A percentile compares a stretch with the other conserved stretches of the same genome.
phyloP scores from a whole-genome alignment of 2,888 invertebrate genomes.

The Lasioglossum malachurum region DNA sequence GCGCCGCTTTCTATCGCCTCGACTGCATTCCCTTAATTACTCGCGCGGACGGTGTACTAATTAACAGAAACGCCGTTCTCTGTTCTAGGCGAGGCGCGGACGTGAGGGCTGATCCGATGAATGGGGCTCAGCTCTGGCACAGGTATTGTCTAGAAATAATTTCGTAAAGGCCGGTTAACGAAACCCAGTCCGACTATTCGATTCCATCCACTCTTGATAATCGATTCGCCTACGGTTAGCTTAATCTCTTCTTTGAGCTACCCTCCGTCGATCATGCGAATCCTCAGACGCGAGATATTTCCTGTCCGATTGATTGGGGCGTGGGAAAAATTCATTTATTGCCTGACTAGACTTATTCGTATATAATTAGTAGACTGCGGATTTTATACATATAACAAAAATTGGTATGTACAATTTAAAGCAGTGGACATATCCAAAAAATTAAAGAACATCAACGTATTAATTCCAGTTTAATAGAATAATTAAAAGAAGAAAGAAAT shows the following conservation, averaged over 20 bases:
- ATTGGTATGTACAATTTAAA: no score
- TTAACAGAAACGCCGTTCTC: conserved; percentile 62
- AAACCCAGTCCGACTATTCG: not conserved
- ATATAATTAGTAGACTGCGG: no score
- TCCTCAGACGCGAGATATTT: not conserved
- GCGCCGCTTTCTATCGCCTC: conserved; percentile 41
- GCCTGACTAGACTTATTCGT: not conserved
- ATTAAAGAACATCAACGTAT: no score
- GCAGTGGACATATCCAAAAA: no score
- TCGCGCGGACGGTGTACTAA: conserved; percentile 61
- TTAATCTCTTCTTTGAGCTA: not conserved
- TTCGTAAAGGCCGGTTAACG: conserved; percentile 30
- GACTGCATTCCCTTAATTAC: conserved; percentile 65
- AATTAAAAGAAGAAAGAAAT: no score
- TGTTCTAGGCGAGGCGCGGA: conserved; percentile 65
- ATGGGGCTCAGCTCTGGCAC: conserved; percentile 59
- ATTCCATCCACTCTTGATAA: not conserved
- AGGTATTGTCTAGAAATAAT: conserved; percentile 69
- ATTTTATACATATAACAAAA: no score
- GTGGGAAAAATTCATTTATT: not conserved
- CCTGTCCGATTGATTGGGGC: not conserved
- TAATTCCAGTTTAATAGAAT: no score
- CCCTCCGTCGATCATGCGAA: not conserved
- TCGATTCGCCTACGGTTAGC: not conserved
- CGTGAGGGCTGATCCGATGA: conserved; percentile 63